These are phyloP conservation scores for Chalcis sispes DNA, from an alignment of 2,888 invertebrate species.

Conservation along the genomic window DNA sequence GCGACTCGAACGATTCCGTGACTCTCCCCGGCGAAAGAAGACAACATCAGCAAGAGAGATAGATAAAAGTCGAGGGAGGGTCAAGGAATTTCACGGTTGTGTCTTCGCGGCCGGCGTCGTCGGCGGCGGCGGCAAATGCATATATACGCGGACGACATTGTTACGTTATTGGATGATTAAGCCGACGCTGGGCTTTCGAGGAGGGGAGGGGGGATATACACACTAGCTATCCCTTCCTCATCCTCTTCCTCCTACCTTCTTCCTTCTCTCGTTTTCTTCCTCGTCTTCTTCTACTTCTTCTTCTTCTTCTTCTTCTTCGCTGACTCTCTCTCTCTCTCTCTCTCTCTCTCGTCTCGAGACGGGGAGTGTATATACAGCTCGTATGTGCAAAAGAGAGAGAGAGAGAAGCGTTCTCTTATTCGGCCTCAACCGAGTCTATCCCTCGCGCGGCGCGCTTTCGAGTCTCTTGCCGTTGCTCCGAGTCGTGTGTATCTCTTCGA, in stretches of 20 bases:
- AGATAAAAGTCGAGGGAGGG: too few relatives aligned
- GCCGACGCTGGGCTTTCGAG: background rate
- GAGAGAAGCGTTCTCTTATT: constrained; percentile 28
- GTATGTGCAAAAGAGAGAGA: constrained; percentile 13
- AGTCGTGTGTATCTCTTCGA: constrained; percentile 13
- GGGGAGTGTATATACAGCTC: too few relatives aligned
- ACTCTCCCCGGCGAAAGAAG: too few relatives aligned
- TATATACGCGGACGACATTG: constrained; percentile 40
- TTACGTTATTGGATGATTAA: constrained; percentile 52
- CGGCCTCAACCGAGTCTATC: constrained; percentile 17
- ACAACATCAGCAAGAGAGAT: too few relatives aligned
- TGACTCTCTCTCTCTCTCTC: too few relatives aligned
- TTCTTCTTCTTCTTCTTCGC: background rate
- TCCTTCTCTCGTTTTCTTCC: constrained; percentile 10
- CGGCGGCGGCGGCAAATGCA: constrained; percentile 22
- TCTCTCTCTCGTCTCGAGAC: too few relatives aligned
- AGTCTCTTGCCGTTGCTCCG: background rate
- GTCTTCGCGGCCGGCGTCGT: background rate
- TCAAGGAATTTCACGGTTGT: constrained; percentile 25
- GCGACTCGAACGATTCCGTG: too few relatives aligned
- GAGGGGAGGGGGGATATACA: constrained; percentile 14
- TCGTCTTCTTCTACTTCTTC: constrained; percentile 21
- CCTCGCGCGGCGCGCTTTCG: constrained; percentile 13
- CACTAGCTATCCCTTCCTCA: constrained; percentile 23
- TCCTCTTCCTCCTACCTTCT: background rate